Conservation (phyloP, 1,140 invertebrate species). For the Camponotus pennsylvanicus region DNA sequence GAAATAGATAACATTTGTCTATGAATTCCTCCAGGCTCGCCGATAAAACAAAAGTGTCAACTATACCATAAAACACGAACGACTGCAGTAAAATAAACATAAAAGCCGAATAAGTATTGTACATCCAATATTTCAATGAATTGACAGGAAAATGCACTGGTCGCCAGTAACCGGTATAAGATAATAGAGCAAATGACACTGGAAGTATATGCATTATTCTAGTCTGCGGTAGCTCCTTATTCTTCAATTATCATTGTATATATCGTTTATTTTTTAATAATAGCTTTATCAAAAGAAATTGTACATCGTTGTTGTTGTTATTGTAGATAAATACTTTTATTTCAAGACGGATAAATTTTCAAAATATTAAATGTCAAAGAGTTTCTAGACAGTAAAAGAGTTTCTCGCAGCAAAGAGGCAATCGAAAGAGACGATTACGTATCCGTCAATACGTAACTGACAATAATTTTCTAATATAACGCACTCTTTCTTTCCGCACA, state of each 20-base stretch:
- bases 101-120: slow-evolving; percentile 48
- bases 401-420: background rate
- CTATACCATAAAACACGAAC: slow-evolving; percentile 16
- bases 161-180: slow-evolving; percentile 54
- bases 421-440: background rate
- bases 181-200: slow-evolving; percentile 48
- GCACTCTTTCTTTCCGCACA: background rate
- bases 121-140: slow-evolving; percentile 44
- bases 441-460: background rate
- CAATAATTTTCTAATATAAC: background rate
- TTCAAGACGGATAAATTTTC: background rate
- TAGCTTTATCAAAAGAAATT: background rate
- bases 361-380: background rate
- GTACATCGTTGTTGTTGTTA: background rate
- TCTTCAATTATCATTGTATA: background rate
- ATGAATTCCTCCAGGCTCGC: slow-evolving; percentile 17
- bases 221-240: background rate
- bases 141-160: slow-evolving; percentile 40
- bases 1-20: slow-evolving; percentile 52
- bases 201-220: slow-evolving; percentile 52
- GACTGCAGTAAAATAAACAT: slow-evolving; percentile 33
- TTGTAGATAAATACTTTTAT: background rate
- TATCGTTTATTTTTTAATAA: background rate
- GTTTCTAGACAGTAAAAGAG: too few relatives aligned
- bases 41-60: slow-evolving; percentile 20